Percentiles rank a stretch among this genome's conserved stretches.
phyloP scores from a whole-genome alignment of 2,888 invertebrate genomes.

The Rutpela maculata region DNA sequence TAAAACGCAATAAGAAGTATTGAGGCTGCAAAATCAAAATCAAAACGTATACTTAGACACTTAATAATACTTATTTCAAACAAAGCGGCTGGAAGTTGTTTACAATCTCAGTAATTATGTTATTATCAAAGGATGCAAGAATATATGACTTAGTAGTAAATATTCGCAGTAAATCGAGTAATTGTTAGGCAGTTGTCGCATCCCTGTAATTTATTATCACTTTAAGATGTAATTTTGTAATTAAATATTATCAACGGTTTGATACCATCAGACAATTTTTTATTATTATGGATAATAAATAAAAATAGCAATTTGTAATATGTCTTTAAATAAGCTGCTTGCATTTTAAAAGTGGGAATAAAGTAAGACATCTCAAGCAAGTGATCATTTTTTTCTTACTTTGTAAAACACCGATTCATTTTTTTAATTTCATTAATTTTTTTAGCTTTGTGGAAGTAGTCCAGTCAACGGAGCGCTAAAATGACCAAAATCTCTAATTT shows the following conservation, averaged over 20 bases:
- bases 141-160: neutral
- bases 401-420: too few species aligned
- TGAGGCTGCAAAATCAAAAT: neutral
- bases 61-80: slow-evolving; percentile 18
- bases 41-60: neutral
- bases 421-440: too few species aligned
- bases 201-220: slow-evolving; percentile 20
- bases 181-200: neutral
- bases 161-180: neutral
- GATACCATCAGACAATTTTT: neutral
- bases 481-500: too few species aligned
- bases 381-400: too few species aligned
- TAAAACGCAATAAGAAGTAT: neutral
- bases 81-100: slow-evolving; percentile 5
- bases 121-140: slow-evolving; percentile 18
- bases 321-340: slow-evolving; percentile 1
- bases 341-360: too few species aligned
- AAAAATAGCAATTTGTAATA: neutral
- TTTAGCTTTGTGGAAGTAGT: too few species aligned
- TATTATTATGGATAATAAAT: neutral
- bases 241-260: slow-evolving; percentile 6
- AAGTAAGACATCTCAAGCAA: too few species aligned
- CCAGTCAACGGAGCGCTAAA: too few species aligned
- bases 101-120: slow-evolving; percentile 8
- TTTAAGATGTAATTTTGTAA: slow-evolving; percentile 4